Percentiles rank a stretch among this genome's conserved stretches.
These are phyloP conservation scores for Campoplex nolae DNA, from an alignment of 2,888 invertebrate genomes.

Conservation along the genomic window DNA sequence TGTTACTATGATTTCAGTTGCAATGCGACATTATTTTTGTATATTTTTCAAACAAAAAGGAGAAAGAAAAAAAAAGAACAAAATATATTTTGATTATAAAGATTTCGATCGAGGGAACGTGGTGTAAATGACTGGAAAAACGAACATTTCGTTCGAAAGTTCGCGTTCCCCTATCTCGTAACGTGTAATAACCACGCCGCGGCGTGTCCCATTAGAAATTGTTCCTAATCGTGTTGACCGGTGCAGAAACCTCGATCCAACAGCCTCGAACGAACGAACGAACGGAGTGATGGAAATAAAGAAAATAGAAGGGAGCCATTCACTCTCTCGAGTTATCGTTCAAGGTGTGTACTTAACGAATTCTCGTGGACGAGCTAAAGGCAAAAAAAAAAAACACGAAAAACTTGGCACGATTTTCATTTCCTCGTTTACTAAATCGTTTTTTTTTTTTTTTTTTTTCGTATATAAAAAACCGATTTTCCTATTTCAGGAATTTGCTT, in stretches of 20 bases:
- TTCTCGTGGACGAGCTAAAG: background rate
- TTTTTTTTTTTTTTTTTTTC: background rate
- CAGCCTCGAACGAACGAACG: conserved; percentile 32
- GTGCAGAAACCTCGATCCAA: conserved; percentile 19
- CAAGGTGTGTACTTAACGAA: conserved; percentile 14
- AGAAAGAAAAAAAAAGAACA: too few relatives aligned
- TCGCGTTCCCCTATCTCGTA: conserved; percentile 40
- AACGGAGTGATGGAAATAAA: conserved; percentile 34
- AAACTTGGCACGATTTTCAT: background rate
- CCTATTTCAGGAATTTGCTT: background rate
- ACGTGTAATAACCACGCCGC: conserved; percentile 31
- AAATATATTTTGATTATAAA: too few relatives aligned
- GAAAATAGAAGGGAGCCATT: conserved; percentile 42
- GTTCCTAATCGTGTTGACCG: conserved; percentile 53
- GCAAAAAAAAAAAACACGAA: background rate
- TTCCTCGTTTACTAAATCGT: background rate
- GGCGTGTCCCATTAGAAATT: conserved; percentile 59
- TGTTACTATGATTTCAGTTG: background rate
- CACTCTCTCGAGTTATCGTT: conserved; percentile 33
- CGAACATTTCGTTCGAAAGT: background rate
- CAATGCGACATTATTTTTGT: background rate
- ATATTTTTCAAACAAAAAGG: background rate
- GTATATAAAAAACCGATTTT: background rate
- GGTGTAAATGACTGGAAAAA: too few relatives aligned
- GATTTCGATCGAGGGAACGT: background rate